phyloP scores from a whole-genome alignment of 2,113 vertebrate genomes.

The Rana temporaria region DNA sequence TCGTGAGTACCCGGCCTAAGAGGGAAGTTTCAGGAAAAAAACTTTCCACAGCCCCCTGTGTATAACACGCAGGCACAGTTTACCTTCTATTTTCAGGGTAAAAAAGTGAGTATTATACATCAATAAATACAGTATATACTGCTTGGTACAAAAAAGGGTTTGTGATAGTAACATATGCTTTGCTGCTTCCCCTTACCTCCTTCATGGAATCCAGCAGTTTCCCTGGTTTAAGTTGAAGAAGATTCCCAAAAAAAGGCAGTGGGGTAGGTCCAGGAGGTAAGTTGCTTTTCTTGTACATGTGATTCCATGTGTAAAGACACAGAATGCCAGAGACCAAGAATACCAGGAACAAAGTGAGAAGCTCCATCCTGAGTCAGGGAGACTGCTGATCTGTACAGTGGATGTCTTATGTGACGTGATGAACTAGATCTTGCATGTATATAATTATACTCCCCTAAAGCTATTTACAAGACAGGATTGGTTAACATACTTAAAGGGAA shows the following conservation, averaged over 20 bases:
- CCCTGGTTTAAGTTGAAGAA: background rate
- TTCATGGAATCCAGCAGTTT: background rate
- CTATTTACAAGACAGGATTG: too few relatives aligned
- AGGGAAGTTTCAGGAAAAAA: too few relatives aligned
- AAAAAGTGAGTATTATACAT: too few relatives aligned
- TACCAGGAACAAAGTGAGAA: background rate
- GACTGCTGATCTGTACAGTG: background rate
- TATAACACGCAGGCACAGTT: too few relatives aligned
- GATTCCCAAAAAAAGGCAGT: background rate
- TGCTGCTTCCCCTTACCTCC: background rate
- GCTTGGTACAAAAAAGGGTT: too few relatives aligned
- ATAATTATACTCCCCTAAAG: background rate
- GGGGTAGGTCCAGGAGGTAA: constrained; percentile 11
- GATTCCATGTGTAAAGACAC: background rate
- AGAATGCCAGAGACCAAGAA: background rate
- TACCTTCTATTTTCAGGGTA: too few relatives aligned
- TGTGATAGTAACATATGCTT: background rate
- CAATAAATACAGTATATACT: too few relatives aligned
- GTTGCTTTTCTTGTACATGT: background rate
- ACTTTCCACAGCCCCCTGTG: too few relatives aligned
- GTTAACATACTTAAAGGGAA: too few relatives aligned
- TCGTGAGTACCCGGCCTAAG: too few relatives aligned
- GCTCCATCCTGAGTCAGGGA: background rate
- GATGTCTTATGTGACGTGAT: background rate
- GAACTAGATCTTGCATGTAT: background rate